Percentiles rank a stretch among this genome's conserved stretches.
Evolutionary conservation across 2,888 invertebrate genomes (phyloP).

Genomic region (Willowsia nigromaculata): DNA sequence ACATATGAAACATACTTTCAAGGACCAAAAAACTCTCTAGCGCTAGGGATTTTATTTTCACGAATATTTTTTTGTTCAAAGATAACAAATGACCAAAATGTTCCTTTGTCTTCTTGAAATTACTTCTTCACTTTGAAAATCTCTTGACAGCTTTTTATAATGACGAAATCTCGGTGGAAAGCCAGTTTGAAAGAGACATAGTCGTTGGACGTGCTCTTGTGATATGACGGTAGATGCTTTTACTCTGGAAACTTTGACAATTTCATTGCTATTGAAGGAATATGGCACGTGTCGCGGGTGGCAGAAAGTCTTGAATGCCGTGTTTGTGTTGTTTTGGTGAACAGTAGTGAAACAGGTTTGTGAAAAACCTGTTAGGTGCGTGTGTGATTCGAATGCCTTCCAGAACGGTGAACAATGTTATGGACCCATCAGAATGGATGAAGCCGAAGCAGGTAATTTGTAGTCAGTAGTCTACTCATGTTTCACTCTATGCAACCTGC

Average conservation of each 20-base stretch:
- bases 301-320: neutral
- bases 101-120: no score
- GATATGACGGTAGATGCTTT: neutral
- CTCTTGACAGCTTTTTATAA: neutral
- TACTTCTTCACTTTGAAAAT: no score
- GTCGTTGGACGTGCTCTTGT: neutral
- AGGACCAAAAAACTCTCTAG: no score
- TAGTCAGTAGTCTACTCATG: neutral
- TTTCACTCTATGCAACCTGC: neutral
- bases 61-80: no score
- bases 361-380: neutral
- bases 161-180: constrained; percentile 8
- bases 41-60: no score
- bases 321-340: neutral
- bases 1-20: no score
- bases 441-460: constrained; percentile 59
- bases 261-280: no score
- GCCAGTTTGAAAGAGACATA: neutral
- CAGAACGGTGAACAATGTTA: neutral
- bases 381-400: constrained; percentile 39
- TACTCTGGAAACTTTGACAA: neutral
- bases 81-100: no score
- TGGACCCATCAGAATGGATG: constrained; percentile 64
- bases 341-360: constrained; percentile 29
- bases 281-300: neutral